These are phyloP conservation scores for Chroicocephalus ridibundus DNA, from an alignment of 2,113 vertebrate genomes.

Conservation along the genomic window DNA sequence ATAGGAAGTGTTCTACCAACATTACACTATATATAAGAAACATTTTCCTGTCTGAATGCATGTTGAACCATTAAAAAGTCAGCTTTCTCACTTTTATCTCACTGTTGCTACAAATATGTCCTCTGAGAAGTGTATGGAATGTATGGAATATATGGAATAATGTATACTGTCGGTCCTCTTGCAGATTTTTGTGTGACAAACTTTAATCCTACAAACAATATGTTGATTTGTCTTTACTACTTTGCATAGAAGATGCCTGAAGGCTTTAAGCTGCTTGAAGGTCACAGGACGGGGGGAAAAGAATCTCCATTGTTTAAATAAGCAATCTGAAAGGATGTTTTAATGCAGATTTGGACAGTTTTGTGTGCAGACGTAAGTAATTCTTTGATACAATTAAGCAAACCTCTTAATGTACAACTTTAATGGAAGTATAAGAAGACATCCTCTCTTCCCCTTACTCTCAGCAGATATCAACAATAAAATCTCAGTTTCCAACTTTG, in stretches of 20 bases:
- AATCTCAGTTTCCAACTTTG: neutral
- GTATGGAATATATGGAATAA: neutral
- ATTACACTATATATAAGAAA: neutral
- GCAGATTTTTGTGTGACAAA: neutral
- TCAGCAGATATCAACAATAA: neutral
- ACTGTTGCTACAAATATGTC: neutral
- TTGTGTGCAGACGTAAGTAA: neutral
- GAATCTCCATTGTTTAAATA: neutral
- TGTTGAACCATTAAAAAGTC: neutral
- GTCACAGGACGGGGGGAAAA: rapidly evolving
- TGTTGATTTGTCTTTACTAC: neutral
- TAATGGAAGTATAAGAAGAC: neutral
- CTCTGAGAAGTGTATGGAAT: neutral
- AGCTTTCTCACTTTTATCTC: neutral
- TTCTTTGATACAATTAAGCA: neutral
- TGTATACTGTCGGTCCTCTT: neutral
- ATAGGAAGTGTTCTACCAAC: neutral
- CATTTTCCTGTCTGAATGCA: neutral
- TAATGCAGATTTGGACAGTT: neutral
- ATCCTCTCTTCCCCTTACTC: neutral
- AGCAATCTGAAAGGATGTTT: neutral
- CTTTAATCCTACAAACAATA: neutral
- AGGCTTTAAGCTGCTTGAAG: neutral
- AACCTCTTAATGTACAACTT: neutral
- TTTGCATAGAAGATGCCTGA: neutral